Base-by-base conservation (phyloP, 2,113 vertebrate species). In the Scopus umbretta region DNA sequence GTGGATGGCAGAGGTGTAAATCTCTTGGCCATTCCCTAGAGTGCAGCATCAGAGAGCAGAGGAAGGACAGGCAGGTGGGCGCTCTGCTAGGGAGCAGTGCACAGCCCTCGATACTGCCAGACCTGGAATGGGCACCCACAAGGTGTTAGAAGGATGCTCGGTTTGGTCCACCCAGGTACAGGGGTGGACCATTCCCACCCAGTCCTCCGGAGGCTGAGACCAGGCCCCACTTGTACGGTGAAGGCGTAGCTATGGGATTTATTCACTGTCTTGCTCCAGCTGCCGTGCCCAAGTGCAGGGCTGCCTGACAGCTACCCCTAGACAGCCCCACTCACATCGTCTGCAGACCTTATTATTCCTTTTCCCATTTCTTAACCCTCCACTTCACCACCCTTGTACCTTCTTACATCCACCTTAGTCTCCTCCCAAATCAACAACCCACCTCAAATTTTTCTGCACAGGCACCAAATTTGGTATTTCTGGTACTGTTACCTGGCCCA, bases 71-170 rank as follows among this genome's bases (percentile, higher is more conserved):
- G 34, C 22, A 52, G 14, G 11, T 56, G 29, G 18, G n/a, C 80
- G 13, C 49, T 67, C 61, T 42, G 11, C 43, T 47, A 32, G 11
- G 32, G 6, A 45, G 9, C 1, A 3, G 13, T 14, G 5, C 5
- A 2, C 9, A 50, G 25, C 7, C 13, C 11, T 9, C 3, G 3
- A 1, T 32, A 11, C 79, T 40, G 30, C 23, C 75, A 55, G 25
- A 80, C 20, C 14, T 2, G 1, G 6, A 45, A 76, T 5, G 11
- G 9, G 19, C 0, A 0, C 30, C 30, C 0, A 0, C 4, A 10
- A 2, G 6, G 17, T 55, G 7, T 25, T 76, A 55, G 7, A 73
- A 16, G 53, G n/a, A 40, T 27, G 7, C 12, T 66, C 1, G 1
- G 5, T 30, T 30, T 59, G 22, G 32, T 50, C 22, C 6, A 22